These are phyloP conservation scores for Karalla daura DNA, from an alignment of 2,797 vertebrate species.

Conservation along the genomic window DNA sequence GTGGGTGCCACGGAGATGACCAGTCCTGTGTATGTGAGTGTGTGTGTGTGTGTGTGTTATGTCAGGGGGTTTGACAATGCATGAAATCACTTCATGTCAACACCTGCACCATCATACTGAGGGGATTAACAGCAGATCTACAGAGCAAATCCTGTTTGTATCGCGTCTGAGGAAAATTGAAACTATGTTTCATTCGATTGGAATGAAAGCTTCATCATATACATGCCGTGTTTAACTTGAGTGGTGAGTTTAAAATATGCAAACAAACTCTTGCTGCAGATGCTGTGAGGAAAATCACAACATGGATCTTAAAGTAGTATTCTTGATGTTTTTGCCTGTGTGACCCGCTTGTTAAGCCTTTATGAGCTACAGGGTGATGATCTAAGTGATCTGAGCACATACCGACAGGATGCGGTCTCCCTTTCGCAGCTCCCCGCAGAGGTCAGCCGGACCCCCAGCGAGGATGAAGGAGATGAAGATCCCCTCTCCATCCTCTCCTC, in stretches of 20 bases:
- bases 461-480: constrained; percentile 99
- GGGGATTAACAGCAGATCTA: constrained; percentile 10
- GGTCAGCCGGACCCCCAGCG: constrained; percentile 95
- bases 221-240: not conserved
- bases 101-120: constrained; percentile 23
- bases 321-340: not conserved
- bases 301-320: too few species aligned
- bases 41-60: constrained; percentile 3
- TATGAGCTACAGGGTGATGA: too few species aligned
- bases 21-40: not conserved
- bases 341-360: not conserved
- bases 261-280: not conserved
- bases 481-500: constrained; percentile 97
- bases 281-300: too few species aligned
- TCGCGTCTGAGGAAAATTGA: constrained; percentile 35
- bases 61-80: not conserved
- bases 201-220: not conserved
- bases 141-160: constrained; percentile 29
- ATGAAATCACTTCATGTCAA: constrained; percentile 29
- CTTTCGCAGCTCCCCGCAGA: constrained; percentile 95
- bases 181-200: constrained; percentile 35
- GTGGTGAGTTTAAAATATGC: not conserved
- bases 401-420: constrained; percentile 97
- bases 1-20: constrained; percentile 13
- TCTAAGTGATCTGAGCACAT: constrained; percentile 54